phyloP scores from a whole-genome alignment of 2,113 vertebrate genomes.

The Nothobranchius furzeri region DNA sequence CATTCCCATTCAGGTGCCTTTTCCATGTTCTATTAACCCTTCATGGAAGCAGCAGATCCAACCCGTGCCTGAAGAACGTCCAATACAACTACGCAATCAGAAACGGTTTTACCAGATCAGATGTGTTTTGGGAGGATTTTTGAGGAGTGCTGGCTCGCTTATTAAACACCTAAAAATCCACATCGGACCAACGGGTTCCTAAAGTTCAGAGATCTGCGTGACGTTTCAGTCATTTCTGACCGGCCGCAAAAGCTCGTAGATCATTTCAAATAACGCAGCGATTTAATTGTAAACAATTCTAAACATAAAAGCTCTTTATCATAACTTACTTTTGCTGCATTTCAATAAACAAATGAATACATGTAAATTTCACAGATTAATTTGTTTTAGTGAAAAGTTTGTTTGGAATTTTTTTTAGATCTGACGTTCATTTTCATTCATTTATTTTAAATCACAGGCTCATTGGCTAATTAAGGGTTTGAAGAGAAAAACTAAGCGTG shows the following conservation, averaged over 20 bases:
- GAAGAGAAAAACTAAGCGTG: no score
- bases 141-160: no score
- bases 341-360: background rate
- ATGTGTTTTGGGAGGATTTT: background rate
- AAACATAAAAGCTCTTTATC: no score
- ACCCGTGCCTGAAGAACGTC: background rate
- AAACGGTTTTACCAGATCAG: background rate
- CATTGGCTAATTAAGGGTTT: no score
- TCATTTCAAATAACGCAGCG: no score
- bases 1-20: constrained; percentile 13
- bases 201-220: background rate
- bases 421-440: no score
- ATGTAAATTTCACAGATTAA: background rate
- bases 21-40: constrained; percentile 10
- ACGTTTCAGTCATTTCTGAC: background rate
- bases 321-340: background rate
- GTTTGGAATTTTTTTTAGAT: no score
- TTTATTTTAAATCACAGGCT: no score
- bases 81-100: background rate
- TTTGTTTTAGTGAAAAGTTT: background rate
- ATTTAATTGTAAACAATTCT: no score
- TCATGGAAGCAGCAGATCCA: background rate
- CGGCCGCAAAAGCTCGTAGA: no score
- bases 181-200: background rate
- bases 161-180: background rate